These are phyloP conservation scores for Furnarius figulus DNA, from an alignment of 2,113 vertebrate species.

Conservation along the genomic window DNA sequence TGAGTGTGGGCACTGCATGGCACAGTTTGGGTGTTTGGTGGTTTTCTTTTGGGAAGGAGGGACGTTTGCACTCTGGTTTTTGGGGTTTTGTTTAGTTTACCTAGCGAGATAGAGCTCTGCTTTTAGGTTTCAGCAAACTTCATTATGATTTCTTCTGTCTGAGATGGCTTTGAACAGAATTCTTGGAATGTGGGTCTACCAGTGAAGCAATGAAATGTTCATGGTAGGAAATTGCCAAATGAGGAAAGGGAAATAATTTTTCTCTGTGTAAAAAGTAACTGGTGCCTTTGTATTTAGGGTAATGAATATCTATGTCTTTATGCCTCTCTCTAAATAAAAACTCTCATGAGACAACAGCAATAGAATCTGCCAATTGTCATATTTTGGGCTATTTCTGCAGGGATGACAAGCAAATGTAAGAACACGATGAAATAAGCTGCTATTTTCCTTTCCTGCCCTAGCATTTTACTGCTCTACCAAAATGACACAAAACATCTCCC, in stretches of 20 bases:
- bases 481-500: background rate
- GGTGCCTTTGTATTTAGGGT: background rate
- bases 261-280: rapidly evolving
- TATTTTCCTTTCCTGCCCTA: background rate
- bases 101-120: background rate
- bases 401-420: background rate
- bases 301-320: background rate
- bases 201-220: background rate
- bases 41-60: background rate
- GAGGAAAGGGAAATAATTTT: background rate
- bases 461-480: background rate
- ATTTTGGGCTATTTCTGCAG: background rate
- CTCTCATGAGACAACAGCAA: background rate
- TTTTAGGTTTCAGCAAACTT: background rate
- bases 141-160: background rate
- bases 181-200: background rate
- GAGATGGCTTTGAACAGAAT: background rate
- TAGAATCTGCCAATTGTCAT: background rate
- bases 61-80: rapidly evolving
- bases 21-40: background rate
- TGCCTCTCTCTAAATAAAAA: background rate
- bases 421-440: background rate
- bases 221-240: background rate
- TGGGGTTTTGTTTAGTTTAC: background rate
- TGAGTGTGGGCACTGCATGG: background rate